Conservation (phyloP, 2,113 vertebrate genomes). For the Tenebrosternarchus preto region DNA sequence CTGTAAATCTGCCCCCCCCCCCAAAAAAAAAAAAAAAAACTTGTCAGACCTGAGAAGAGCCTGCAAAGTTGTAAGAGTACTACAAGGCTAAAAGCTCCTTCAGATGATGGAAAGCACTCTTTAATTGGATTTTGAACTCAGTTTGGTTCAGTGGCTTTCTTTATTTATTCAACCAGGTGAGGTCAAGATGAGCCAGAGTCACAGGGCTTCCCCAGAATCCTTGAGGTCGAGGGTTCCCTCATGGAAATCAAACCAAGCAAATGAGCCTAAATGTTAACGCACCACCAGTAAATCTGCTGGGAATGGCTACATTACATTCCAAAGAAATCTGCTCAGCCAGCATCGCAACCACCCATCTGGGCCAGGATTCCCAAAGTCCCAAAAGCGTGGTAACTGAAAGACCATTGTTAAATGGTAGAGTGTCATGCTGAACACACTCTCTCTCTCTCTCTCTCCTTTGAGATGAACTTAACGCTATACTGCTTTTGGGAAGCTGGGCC, state of each 20-base stretch:
- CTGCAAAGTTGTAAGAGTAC: not conserved
- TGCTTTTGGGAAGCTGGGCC: too few relatives aligned
- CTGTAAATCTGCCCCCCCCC: too few relatives aligned
- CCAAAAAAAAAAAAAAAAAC: too few relatives aligned
- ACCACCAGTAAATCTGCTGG: not conserved
- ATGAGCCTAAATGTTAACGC: not conserved
- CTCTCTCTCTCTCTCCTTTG: too few relatives aligned
- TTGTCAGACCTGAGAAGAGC: too few relatives aligned
- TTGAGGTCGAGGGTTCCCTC: not conserved
- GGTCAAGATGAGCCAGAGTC: conserved; percentile 21
- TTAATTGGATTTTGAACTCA: conserved; percentile 15
- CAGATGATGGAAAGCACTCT: conserved; percentile 22
- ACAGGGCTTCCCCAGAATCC: not conserved
- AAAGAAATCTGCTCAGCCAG: too few relatives aligned
- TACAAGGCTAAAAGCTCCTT: not conserved
- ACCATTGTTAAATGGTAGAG: too few relatives aligned
- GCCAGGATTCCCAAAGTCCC: too few relatives aligned
- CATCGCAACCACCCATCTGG: too few relatives aligned
- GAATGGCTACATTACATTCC: not conserved
- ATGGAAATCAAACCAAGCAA: not conserved
- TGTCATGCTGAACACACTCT: too few relatives aligned
- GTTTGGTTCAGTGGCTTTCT: conserved; percentile 25
- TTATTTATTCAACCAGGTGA: conserved; percentile 38
- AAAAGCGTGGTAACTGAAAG: too few relatives aligned
- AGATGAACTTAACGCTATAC: too few relatives aligned